A percentile compares a stretch with the other conserved stretches of the same genome.
phyloP scores from a whole-genome alignment of 2,113 vertebrate species.

The Esox niger region DNA sequence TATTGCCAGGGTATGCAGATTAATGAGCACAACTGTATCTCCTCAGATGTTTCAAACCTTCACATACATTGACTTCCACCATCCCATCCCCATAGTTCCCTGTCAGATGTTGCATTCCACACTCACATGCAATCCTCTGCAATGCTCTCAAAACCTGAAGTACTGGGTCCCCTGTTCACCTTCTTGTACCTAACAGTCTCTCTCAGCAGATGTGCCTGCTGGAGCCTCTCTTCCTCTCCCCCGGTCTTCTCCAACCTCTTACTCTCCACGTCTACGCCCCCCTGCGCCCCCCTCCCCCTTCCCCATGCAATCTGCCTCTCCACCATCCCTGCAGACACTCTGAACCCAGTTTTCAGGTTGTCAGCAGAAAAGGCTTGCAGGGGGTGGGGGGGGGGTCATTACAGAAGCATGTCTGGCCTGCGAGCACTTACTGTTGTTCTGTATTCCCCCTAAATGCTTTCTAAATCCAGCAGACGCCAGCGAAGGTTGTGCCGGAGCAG shows the following conservation, averaged over 20 bases:
- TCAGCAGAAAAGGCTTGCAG: conserved; percentile 25
- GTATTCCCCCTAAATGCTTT: not conserved
- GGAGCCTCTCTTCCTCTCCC: not conserved
- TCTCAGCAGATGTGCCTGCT: not conserved
- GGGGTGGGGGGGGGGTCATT: not conserved
- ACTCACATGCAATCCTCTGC: not conserved
- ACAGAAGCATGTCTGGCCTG: not conserved
- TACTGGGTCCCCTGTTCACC: not conserved
- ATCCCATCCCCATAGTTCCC: no score
- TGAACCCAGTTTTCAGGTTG: conserved; percentile 13
- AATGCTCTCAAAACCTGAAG: not conserved
- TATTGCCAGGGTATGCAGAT: no score
- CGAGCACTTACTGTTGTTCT: not conserved
- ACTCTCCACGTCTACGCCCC: not conserved
- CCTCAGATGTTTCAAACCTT: not conserved
- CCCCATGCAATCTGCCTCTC: not conserved
- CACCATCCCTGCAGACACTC: conserved; percentile 5
- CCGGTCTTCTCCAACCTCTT: not conserved
- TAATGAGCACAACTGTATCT: no score
- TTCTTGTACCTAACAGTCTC: not conserved
- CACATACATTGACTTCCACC: not conserved
- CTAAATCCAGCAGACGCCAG: not conserved
- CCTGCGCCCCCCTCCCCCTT: not conserved
- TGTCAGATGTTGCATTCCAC: not conserved
- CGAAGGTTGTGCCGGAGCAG: not conserved